Conservation (phyloP, 2,797 vertebrate species). For the Malurus leucopterus region DNA sequence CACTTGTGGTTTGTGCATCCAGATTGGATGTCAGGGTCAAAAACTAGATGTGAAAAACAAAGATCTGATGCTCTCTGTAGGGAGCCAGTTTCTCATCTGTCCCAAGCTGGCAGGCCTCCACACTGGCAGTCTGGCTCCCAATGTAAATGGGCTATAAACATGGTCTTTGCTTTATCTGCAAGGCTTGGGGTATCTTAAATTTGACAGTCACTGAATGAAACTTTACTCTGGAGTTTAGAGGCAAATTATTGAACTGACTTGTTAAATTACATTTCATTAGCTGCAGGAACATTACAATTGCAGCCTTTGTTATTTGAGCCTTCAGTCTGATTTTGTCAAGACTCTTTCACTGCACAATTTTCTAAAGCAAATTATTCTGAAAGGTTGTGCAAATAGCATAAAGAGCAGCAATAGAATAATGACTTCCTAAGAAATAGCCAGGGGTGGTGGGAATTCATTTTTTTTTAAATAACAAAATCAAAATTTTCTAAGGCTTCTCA, state of each 20-base stretch:
- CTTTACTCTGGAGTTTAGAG: not conserved
- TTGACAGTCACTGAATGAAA: slow-evolving; percentile 16
- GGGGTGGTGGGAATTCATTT: not conserved
- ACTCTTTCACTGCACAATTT: not conserved
- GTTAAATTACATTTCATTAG: slow-evolving; percentile 36
- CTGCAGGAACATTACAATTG: not conserved
- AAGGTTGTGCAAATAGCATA: slow-evolving; percentile 1
- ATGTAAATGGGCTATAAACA: not conserved
- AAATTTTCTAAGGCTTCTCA: not conserved
- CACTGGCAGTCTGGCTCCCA: not conserved
- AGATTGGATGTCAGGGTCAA: not conserved
- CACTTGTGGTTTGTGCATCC: not conserved
- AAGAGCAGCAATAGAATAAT: not conserved
- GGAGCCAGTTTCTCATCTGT: not conserved
- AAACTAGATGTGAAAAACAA: not conserved
- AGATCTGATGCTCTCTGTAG: not conserved
- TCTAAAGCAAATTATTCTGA: slow-evolving; percentile 14
- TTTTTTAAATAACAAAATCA: not conserved
- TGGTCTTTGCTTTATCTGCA: not conserved
- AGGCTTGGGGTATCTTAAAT: not conserved
- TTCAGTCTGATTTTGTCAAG: slow-evolving; percentile 35
- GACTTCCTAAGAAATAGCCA: not conserved
- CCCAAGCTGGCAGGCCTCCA: not conserved
- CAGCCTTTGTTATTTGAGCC: slow-evolving; percentile 2
- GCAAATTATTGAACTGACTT: slow-evolving; percentile 11